Conservation (phyloP, 2,888 invertebrate genomes). For the Xanthia icteritia region DNA sequence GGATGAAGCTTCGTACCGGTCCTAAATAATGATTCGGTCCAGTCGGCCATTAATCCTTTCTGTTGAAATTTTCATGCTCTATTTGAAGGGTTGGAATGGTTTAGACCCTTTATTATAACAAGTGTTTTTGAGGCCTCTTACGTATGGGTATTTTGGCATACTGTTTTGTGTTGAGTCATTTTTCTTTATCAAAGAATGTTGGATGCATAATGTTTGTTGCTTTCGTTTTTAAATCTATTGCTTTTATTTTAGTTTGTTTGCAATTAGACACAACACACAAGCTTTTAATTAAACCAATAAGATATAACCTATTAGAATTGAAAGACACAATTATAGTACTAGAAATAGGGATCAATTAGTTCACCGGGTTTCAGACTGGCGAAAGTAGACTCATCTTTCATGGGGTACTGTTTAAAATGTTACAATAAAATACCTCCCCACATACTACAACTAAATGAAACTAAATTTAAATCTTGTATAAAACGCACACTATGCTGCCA, state of each 20-base stretch:
- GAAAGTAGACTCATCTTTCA: too few relatives aligned
- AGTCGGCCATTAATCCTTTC: constrained; percentile 76
- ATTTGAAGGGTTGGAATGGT: constrained; percentile 77
- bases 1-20: constrained; percentile 48
- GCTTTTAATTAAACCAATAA: background rate
- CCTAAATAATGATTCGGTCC: constrained; percentile 76
- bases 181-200: constrained; percentile 28
- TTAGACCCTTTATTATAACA: constrained; percentile 70
- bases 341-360: too few relatives aligned
- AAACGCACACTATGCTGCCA: too few relatives aligned
- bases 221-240: background rate
- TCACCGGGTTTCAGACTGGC: too few relatives aligned
- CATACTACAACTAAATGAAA: too few relatives aligned
- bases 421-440: too few relatives aligned
- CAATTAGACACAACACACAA: background rate
- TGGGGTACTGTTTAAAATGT: too few relatives aligned
- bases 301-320: too few relatives aligned
- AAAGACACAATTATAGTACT: too few relatives aligned
- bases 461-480: too few relatives aligned
- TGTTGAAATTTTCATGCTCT: constrained; percentile 79
- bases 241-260: background rate
- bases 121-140: constrained; percentile 59
- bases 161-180: constrained; percentile 30
- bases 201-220: background rate
- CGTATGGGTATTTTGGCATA: constrained; percentile 49